Conservation (phyloP, 2,888 invertebrate genomes). For the Tenodera sinensis region DNA sequence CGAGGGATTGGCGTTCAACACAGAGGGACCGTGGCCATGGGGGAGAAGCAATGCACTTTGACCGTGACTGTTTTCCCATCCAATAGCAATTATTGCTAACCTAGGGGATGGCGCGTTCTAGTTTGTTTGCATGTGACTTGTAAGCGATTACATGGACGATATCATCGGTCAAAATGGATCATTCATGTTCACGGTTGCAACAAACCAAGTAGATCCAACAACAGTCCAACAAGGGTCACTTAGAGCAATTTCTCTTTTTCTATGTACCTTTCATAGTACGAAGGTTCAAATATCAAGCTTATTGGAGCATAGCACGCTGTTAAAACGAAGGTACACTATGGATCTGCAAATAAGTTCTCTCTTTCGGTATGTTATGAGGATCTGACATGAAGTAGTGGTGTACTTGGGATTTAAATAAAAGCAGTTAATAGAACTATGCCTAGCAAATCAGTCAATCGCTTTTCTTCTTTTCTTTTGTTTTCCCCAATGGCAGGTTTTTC, state of each 20-base stretch:
- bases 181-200: neutral
- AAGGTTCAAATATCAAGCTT: neutral
- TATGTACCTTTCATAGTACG: neutral
- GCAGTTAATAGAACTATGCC: no score
- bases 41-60: neutral
- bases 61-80: neutral
- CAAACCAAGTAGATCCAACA: neutral
- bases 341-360: neutral
- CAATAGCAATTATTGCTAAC: neutral
- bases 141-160: neutral
- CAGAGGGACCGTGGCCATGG: neutral
- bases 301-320: neutral
- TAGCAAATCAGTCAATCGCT: no score
- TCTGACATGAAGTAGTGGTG: no score
- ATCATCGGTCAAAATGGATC: neutral
- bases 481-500: no score
- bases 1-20: neutral
- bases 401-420: no score
- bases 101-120: neutral
- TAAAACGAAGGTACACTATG: neutral
- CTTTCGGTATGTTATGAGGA: no score
- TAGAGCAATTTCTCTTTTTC: neutral
- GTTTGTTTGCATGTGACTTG: neutral
- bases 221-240: neutral
- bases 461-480: no score